Conservation (phyloP, 2,888 invertebrate genomes). For the Theretra japonica region DNA sequence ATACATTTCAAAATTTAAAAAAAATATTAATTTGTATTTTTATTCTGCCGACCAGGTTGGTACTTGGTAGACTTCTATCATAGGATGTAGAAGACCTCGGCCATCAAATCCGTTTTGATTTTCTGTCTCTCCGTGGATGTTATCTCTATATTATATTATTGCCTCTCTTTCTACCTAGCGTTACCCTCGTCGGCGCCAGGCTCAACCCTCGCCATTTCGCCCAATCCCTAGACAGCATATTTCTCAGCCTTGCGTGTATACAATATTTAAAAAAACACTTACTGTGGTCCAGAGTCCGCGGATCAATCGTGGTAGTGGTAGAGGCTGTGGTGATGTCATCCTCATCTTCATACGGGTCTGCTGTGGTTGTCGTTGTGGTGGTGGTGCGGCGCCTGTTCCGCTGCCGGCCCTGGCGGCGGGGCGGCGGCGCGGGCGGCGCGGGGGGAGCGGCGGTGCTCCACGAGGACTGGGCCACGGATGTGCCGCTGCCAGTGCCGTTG, state of each 20-base stretch:
- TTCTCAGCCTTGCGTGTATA: not conserved
- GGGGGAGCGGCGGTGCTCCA: conserved; percentile 39
- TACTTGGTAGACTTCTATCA: too few species aligned
- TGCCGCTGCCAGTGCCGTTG: conserved; percentile 52
- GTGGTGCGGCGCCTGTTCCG: conserved; percentile 66
- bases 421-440: conserved; percentile 40
- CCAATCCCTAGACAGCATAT: too few species aligned
- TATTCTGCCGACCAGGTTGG: too few species aligned
- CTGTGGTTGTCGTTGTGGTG: conserved; percentile 67
- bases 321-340: conserved; percentile 61
- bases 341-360: conserved; percentile 61
- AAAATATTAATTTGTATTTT: too few species aligned
- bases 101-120: too few species aligned
- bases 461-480: conserved; percentile 38
- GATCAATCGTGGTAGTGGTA: conserved; percentile 71
- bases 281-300: conserved; percentile 75
- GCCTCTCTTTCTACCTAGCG: too few species aligned
- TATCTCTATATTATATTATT: too few species aligned
- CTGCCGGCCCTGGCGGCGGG: conserved; percentile 53
- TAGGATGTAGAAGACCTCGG: too few species aligned
- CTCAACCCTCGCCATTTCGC: too few species aligned
- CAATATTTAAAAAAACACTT: conserved; percentile 47
- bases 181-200: too few species aligned
- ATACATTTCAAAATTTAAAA: too few species aligned
- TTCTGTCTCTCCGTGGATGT: too few species aligned